phyloP scores from a whole-genome alignment of 2,888 invertebrate genomes.

The Serripes groenlandicus region DNA sequence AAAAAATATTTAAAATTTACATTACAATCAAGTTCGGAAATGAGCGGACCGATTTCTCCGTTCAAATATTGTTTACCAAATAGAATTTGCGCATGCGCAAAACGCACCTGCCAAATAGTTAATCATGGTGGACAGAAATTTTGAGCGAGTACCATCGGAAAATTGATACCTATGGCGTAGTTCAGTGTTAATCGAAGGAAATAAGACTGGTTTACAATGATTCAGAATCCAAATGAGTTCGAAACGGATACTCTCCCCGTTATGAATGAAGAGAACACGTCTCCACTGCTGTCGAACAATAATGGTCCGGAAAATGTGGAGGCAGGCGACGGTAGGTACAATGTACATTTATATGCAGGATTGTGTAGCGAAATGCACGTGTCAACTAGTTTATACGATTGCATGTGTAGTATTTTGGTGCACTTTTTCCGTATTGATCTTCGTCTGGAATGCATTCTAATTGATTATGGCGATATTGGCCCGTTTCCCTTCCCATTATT shows the following conservation, averaged over 20 bases:
- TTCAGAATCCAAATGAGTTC: conserved; percentile 69
- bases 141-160: conserved; percentile 12
- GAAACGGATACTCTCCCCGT: conserved; percentile 51
- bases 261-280: conserved; percentile 54
- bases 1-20: too few relatives aligned
- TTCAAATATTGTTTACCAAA: conserved; percentile 54
- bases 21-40: neutral
- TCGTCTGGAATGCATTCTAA: neutral
- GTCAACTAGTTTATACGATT: conserved; percentile 1
- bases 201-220: conserved; percentile 52
- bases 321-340: conserved; percentile 48
- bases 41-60: conserved; percentile 14
- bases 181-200: neutral
- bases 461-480: neutral
- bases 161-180: conserved; percentile 8
- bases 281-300: conserved; percentile 45
- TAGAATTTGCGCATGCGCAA: conserved; percentile 53
- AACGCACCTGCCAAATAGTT: conserved; percentile 16
- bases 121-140: conserved; percentile 42
- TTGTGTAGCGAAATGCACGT: neutral
- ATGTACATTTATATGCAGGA: conserved; percentile 14
- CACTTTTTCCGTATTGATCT: neutral
- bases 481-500: neutral
- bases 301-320: conserved; percentile 46
- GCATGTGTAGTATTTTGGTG: neutral